Evolutionary conservation across 2,888 invertebrate genomes (phyloP), one percentile per base, ranked within the genome.

Genomic region (Cancer borealis): DNA sequence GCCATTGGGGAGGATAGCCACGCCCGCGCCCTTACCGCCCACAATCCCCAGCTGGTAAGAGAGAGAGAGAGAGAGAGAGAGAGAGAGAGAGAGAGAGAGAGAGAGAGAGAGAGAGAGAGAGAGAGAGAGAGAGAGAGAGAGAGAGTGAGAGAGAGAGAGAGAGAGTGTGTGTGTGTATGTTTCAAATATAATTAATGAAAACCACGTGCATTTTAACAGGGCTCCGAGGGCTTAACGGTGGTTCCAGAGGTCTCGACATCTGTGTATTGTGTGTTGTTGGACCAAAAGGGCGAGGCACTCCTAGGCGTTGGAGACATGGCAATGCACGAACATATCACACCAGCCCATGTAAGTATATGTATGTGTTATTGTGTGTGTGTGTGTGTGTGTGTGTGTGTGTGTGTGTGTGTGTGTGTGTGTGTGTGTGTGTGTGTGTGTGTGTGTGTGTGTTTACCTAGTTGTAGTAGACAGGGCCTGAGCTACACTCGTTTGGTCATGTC

Each of bases 281-380:
- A 98, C 96, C 96, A 97, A 0, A 96, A 96, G 8, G 99, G 99
- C 0, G 98, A 99, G 96, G 98, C 98, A 96, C 97, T 97, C 92
- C 97, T 98, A 92, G 97, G 98, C 0, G 97, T 99, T 92, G 99
- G 98, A 0, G 98, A 99, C 96, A 98, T 99, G 98, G 97, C 97
- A 88, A 97, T 98, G 45, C 98, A 99, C 96, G 96, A 97, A 17
- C 96, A 97, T 95, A 98, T 99, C 94, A 97, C 97, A 8, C 97
- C 97, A 0, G 97, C 98, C 93, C 96, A 98, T 96, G 97, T 98
- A 96, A 97, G 97, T 96, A 26, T 88, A 21, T 45, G 3, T n/a
- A 5, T 26, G 4, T 66, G 17, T n/a, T n/a, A n/a, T n/a, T 39
- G 39, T 39, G 39, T 39, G 39, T 39, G 39, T 39, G 39, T 39